These are phyloP conservation scores for Adelges cooleyi DNA, from an alignment of 1,140 invertebrate species.

Conservation along the genomic window DNA sequence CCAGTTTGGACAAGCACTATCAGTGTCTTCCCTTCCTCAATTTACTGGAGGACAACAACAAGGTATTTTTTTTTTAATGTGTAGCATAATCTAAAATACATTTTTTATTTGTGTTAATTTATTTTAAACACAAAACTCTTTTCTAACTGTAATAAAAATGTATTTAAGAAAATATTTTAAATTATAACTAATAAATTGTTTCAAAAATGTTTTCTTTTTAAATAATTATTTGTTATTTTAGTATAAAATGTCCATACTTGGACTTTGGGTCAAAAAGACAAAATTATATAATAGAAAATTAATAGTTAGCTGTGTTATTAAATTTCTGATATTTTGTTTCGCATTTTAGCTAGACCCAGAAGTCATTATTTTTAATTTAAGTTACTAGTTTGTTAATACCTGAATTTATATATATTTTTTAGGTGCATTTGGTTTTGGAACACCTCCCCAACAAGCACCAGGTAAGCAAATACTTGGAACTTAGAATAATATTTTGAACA, in stretches of 20 bases:
- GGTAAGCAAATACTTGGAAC: neutral
- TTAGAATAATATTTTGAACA: neutral
- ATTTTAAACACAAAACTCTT: neutral
- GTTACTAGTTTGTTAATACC: no score
- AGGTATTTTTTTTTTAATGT: neutral
- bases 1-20: neutral
- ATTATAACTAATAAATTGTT: neutral
- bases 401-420: neutral
- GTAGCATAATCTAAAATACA: neutral
- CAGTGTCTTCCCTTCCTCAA: neutral
- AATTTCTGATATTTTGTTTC: no score
- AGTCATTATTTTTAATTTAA: no score
- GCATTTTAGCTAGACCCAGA: no score
- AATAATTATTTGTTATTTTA: neutral
- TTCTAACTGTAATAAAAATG: neutral
- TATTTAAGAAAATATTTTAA: neutral
- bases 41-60: neutral
- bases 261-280: no score
- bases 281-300: no score
- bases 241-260: no score
- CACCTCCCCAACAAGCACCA: neutral
- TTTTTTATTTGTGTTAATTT: neutral
- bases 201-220: neutral
- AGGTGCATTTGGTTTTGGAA: slow-evolving; percentile 17
- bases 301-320: no score